Evolutionary conservation across 2,113 vertebrate species (phyloP), one percentile per base, ranked within the genome.

Genomic region (Prochilodus magdalenae): DNA sequence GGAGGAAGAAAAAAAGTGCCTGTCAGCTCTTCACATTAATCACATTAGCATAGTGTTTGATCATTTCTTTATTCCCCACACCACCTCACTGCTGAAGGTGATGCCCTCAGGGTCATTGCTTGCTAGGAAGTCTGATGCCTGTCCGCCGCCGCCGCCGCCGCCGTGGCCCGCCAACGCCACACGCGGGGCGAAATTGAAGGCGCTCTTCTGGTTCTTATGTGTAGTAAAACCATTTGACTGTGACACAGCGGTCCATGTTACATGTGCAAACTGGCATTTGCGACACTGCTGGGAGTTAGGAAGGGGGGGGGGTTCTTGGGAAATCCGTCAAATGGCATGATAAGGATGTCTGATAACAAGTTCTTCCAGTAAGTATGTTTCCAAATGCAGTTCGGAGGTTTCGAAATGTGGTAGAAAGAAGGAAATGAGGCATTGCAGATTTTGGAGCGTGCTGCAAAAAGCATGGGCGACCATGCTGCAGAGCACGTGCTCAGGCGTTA

Each of bases 251-350:
- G 71, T 81, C 87, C 84, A 89, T n/a, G 89, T 92, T 91, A 90
- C 87, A 89, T 65, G 80, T 83, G 85, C 84, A 90, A 86, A 89
- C 88, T 88, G 88, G 91, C 87, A 89, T 26, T 55, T 36, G n/a
- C n/a, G 33, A 80, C 24, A 13, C n/a, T n/a, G n/a, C n/a, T n/a
- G n/a, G n/a, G n/a, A n/a, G n/a, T n/a, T n/a, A n/a, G n/a, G n/a
- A n/a, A n/a, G n/a, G n/a, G n/a, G n/a, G n/a, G n/a, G n/a, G 55
- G 75, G 59, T 89, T 83, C 87, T 77, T 84, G 89, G 90, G 91
- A 91, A 90, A 91, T 89, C 76, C 83, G 83, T 88, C 77, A 90
- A 91, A 91, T 88, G 88, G 89, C 90, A 86, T 90, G 87, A 90
- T 91, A 79, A 90, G 90, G 36, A 44, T 90, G 90, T 87, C 88